These are phyloP conservation scores for Cervus canadensis DNA, from an alignment of 2,113 vertebrate genomes.

Conservation along the genomic window DNA sequence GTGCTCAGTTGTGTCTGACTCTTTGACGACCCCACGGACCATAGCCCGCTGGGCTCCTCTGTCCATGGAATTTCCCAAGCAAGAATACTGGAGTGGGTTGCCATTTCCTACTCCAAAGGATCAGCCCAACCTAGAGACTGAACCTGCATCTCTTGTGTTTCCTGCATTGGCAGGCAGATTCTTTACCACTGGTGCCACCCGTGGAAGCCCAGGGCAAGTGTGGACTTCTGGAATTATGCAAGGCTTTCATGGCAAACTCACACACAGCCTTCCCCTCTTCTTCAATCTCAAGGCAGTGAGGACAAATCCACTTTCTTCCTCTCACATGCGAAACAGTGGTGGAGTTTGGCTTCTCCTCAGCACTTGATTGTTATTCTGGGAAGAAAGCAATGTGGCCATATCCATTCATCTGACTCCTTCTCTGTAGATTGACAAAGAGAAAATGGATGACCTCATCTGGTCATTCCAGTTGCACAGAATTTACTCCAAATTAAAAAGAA, in stretches of 20 bases:
- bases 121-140: not conserved
- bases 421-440: not conserved
- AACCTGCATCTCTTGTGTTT: not conserved
- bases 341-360: not conserved
- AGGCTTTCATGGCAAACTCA: not conserved
- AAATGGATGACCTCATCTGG: not conserved
- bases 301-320: not conserved
- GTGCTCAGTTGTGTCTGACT: not conserved
- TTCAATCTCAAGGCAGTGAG: not conserved
- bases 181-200: not conserved
- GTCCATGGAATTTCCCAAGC: not conserved
- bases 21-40: not conserved
- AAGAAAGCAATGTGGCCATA: not conserved
- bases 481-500: not conserved
- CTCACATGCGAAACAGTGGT: not conserved
- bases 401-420: not conserved
- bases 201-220: not conserved
- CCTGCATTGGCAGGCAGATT: not conserved
- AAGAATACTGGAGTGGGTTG: not conserved
- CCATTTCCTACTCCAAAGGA: not conserved
- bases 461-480: not conserved
- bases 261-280: not conserved
- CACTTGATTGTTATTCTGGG: not conserved
- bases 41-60: not conserved
- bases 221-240: not conserved